phyloP scores from a whole-genome alignment of 2,888 invertebrate species.

The Fragum fragum region DNA sequence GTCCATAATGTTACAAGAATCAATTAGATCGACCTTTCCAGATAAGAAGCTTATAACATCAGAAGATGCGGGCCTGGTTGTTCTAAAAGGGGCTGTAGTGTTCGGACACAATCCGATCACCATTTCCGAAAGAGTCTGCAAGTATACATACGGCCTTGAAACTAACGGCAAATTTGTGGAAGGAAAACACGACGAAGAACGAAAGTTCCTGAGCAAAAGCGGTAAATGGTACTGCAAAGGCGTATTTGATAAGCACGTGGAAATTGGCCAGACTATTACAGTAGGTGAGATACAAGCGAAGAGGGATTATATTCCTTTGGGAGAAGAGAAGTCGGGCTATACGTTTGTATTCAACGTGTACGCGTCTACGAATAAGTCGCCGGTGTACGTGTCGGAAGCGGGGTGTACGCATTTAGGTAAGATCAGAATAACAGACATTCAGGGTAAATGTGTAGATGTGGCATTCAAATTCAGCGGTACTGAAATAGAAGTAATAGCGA shows the following conservation, averaged over 20 bases:
- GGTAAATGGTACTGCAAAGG: neutral
- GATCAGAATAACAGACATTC: neutral
- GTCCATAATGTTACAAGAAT: neutral
- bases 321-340: neutral
- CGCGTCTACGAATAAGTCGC: neutral
- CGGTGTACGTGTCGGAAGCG: neutral
- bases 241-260: neutral
- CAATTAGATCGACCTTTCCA: neutral
- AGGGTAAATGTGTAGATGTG: neutral
- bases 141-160: constrained; percentile 8
- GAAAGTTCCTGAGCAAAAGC: neutral
- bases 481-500: neutral
- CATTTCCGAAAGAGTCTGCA: neutral
- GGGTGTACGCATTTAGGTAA: neutral
- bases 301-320: neutral
- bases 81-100: constrained; percentile 9
- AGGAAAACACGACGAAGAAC: too few species aligned
- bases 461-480: neutral
- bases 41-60: neutral
- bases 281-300: neutral
- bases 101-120: neutral
- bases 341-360: neutral
- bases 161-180: too few species aligned
- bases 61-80: neutral
- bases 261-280: neutral